These are phyloP conservation scores for Drosophila persimilis DNA, from an alignment of 1,140 invertebrate genomes.

Conservation along the genomic window DNA sequence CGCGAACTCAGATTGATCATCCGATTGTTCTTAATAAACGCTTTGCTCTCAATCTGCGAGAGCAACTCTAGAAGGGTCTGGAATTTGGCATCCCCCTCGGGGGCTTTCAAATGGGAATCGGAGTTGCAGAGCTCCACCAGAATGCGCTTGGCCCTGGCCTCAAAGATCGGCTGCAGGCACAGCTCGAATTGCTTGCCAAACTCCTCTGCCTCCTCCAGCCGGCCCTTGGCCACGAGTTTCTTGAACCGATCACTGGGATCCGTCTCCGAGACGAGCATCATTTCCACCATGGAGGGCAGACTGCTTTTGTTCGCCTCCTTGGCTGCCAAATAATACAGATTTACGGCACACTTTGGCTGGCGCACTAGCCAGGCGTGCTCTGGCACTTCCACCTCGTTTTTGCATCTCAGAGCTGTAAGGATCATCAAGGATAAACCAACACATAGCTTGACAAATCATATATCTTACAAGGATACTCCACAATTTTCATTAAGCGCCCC, in stretches of 20 bases:
- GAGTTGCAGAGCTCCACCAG: conserved; percentile 64
- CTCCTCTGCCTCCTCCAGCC: conserved; percentile 79
- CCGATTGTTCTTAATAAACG: conserved; percentile 71
- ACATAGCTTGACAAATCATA: not conserved
- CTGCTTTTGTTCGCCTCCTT: conserved; percentile 24
- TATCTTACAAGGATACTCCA: conserved; percentile 76
- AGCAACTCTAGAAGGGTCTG: conserved; percentile 50
- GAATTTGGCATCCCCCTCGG: conserved; percentile 46
- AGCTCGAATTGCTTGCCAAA: conserved; percentile 78
- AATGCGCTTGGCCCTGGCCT: conserved; percentile 75
- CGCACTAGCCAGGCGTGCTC: conserved; percentile 67
- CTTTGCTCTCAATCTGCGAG: conserved; percentile 62
- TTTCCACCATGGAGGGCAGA: conserved; percentile 65
- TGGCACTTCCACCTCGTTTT: conserved; percentile 73
- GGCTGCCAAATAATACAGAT: conserved; percentile 75
- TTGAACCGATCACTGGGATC: conserved; percentile 80
- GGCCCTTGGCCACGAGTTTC: conserved; percentile 76
- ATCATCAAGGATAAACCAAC: not conserved
- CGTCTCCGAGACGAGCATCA: conserved; percentile 78
- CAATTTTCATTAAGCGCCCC: conserved; percentile 63
- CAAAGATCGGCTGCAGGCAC: conserved; percentile 76
- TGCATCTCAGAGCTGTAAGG: conserved; percentile 63
- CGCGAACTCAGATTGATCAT: conserved; percentile 75
- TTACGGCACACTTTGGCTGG: conserved; percentile 76
- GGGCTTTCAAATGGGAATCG: conserved; percentile 4